Conservation (phyloP, 1,140 invertebrate genomes). For the silkworm (Bombyx mori) region ASM3026992v2 NC_085111.1:12474501-12475000, state of each 20-base stretch:
- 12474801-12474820: constrained; percentile 42
- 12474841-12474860: constrained; percentile 32
- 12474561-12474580: too few species aligned
- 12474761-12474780: constrained; percentile 32
- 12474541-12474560: too few species aligned
- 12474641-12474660: neutral
- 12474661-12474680: constrained; percentile 12
- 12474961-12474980: too few species aligned
- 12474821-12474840: constrained; percentile 38
- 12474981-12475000: too few species aligned
- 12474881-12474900: constrained; percentile 15
- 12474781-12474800: constrained; percentile 47
- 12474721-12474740: constrained; percentile 24
- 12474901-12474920: constrained; percentile 3
- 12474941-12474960: too few species aligned
- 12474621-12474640: too few species aligned
- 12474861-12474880: constrained; percentile 21
- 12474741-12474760: constrained; percentile 23
- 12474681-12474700: constrained; percentile 23
- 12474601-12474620: too few species aligned
- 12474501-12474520: constrained; percentile 35
- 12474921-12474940: neutral
- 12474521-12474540: constrained; percentile 8
- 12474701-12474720: constrained; percentile 33
- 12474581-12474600: too few species aligned